Evolutionary conservation across 2,113 vertebrate species (phyloP).

Genomic region (Rhizomys pruinosus): DNA sequence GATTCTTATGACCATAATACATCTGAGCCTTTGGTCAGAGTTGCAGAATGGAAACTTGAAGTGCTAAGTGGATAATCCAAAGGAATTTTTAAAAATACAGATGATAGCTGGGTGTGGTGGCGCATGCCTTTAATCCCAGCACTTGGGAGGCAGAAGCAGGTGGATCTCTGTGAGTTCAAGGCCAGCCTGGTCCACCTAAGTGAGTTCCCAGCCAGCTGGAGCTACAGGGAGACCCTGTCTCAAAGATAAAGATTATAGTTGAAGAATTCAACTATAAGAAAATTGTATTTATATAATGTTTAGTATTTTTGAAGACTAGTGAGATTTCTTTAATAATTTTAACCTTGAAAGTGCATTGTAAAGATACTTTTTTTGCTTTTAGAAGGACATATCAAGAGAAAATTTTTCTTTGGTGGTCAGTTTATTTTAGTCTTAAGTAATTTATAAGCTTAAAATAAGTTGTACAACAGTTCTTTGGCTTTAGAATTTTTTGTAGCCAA

Average conservation of each 20-base stretch:
- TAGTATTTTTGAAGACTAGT: slow-evolving; percentile 76
- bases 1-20: slow-evolving; percentile 58
- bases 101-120: too few species aligned
- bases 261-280: slow-evolving; percentile 67
- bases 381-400: slow-evolving; percentile 76
- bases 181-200: too few species aligned
- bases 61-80: slow-evolving; percentile 70
- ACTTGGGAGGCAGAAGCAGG: too few species aligned
- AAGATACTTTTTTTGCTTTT: slow-evolving; percentile 70
- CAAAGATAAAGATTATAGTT: slow-evolving; percentile 72
- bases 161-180: too few species aligned
- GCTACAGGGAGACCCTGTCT: too few species aligned
- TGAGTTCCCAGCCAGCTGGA: too few species aligned
- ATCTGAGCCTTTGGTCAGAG: slow-evolving; percentile 72
- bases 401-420: slow-evolving; percentile 51
- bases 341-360: slow-evolving; percentile 63
- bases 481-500: slow-evolving; percentile 58
- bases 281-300: slow-evolving; percentile 71
- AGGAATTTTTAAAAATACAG: slow-evolving; percentile 76
- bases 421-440: slow-evolving; percentile 62
- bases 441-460: slow-evolving; percentile 55
- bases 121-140: too few species aligned
- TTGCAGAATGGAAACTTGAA: slow-evolving; percentile 75
- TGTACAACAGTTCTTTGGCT: slow-evolving; percentile 44
- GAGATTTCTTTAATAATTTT: slow-evolving; percentile 78